A percentile compares a stretch with the other conserved stretches of the same genome.
Conservation (phyloP, 1,140 invertebrate genomes). For the Euura saliciscinereae region DNA sequence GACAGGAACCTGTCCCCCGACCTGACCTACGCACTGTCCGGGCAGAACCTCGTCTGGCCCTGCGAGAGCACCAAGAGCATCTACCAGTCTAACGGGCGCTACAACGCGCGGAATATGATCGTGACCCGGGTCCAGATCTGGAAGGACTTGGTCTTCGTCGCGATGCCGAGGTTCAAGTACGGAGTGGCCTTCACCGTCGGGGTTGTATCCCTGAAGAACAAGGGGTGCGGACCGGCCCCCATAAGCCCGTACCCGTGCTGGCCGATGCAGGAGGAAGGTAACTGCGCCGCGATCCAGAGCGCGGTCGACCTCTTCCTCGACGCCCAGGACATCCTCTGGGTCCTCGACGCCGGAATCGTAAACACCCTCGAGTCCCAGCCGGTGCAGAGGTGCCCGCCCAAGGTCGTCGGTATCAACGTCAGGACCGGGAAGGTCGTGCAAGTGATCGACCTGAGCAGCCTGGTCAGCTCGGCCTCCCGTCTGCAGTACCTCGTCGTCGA, state of each 20-base stretch:
- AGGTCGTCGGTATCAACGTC: constrained; percentile 68
- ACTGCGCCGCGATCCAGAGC: constrained; percentile 66
- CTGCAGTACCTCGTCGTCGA: constrained; percentile 71
- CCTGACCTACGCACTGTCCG: constrained; percentile 51
- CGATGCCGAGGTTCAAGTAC: constrained; percentile 63
- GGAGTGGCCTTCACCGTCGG: constrained; percentile 69
- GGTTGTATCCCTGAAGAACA: constrained; percentile 59
- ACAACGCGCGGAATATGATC: constrained; percentile 65
- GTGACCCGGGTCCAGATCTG: constrained; percentile 66
- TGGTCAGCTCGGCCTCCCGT: constrained; percentile 61
- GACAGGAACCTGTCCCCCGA: constrained; percentile 36
- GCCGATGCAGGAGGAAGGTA: constrained; percentile 67
- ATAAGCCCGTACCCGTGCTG: constrained; percentile 68
- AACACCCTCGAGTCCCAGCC: constrained; percentile 67
- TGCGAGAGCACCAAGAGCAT: constrained; percentile 64
- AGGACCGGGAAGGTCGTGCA: constrained; percentile 66
- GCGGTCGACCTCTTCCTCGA: constrained; percentile 67
- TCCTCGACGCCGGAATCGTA: constrained; percentile 69
- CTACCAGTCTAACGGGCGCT: constrained; percentile 63
- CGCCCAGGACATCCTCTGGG: constrained; percentile 68
- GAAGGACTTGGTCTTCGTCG: constrained; percentile 63
- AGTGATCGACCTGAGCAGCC: constrained; percentile 62
- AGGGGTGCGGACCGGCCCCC: constrained; percentile 49
- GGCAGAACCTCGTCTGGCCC: constrained; percentile 63
- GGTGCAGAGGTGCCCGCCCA: constrained; percentile 67